Evolutionary conservation across 2,888 invertebrate genomes (phyloP).

Genomic region (Drosophila limbata): DNA sequence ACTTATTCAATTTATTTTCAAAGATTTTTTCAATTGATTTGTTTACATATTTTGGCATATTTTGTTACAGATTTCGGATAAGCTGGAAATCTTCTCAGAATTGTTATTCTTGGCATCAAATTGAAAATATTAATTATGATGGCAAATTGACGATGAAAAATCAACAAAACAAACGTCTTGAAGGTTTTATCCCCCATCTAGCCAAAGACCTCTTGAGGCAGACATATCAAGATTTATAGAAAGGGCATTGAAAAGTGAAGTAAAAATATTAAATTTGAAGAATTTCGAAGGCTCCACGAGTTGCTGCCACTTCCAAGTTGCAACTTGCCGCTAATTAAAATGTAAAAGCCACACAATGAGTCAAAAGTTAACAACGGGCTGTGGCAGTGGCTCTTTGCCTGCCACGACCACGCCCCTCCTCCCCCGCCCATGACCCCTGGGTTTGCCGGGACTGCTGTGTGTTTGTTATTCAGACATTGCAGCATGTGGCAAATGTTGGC

Average conservation of each 20-base stretch:
- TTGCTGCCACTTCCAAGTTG: constrained; percentile 47
- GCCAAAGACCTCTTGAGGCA: background rate
- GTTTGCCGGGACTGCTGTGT: constrained; percentile 24
- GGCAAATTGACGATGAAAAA: constrained; percentile 30
- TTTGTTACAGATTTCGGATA: background rate
- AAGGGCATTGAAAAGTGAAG: constrained; percentile 37
- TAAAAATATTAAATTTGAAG: constrained; percentile 69
- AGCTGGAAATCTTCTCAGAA: background rate
- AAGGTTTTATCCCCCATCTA: background rate
- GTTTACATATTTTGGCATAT: background rate
- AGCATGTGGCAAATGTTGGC: constrained; percentile 48
- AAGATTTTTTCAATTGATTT: background rate
- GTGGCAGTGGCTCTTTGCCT: constrained; percentile 33
- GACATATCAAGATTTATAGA: background rate
- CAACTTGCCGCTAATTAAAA: constrained; percentile 78
- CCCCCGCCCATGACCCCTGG: background rate
- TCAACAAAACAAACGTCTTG: constrained; percentile 29
- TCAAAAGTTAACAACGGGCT: constrained; percentile 72
- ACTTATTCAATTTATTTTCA: background rate
- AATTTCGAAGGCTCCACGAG: constrained; percentile 51
- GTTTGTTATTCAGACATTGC: constrained; percentile 38
- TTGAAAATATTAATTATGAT: constrained; percentile 43
- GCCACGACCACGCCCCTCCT: constrained; percentile 10
- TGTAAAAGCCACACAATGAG: constrained; percentile 81
- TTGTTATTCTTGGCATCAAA: constrained; percentile 8